Evolutionary conservation across 2,797 vertebrate genomes (phyloP), one percentile per base, ranked within the genome.

Genomic region (Coregonus sp.): DNA sequence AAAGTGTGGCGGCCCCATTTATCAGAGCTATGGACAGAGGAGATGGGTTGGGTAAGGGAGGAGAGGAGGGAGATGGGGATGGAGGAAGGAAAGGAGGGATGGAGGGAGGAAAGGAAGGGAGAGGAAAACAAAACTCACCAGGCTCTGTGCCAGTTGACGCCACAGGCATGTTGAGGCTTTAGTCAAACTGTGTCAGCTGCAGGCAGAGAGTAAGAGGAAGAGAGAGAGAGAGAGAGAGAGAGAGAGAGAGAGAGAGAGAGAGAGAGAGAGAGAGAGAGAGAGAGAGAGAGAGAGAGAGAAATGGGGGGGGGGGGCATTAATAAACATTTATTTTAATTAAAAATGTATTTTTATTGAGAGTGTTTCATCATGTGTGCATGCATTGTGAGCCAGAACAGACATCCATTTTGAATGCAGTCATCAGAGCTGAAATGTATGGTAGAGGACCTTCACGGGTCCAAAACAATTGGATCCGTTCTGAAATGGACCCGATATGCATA

Each of bases 131-230:
- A 35, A 71, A 84, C 91, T 92, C 81, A 93, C 92, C 92, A 84
- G 91, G 85, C 50, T 92, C 92, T 73, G 89, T 91, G 75, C 88
- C 89, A 80, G 86, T 90, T 75, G 92, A 91, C 82, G 92, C 92
- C 83, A 93, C 92, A 78, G 92, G 92, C 92, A 93, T 93, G 76
- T 81, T 88, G 70, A 66, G 72, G 80, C 84, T 81, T 85, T 81
- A 84, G 85, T 81, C 73, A 79, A 74, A 86, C 89, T 90, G 81
- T 80, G 47, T 35, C 70, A 9, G 6, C 31, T 33, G 52, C 4
- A 2, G 20, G 25, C 56, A 63, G 3, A 52, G 3, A 40, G 20
- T 12, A 0, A 16, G 33, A n/a, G 25, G 63, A 31, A 73, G 75
- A 78, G 47, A 37, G 18, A 35, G 31, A 11, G 29, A 20, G 0